phyloP scores from a whole-genome alignment of 2,888 invertebrate species.

The Lasioglossum malachurum region DNA sequence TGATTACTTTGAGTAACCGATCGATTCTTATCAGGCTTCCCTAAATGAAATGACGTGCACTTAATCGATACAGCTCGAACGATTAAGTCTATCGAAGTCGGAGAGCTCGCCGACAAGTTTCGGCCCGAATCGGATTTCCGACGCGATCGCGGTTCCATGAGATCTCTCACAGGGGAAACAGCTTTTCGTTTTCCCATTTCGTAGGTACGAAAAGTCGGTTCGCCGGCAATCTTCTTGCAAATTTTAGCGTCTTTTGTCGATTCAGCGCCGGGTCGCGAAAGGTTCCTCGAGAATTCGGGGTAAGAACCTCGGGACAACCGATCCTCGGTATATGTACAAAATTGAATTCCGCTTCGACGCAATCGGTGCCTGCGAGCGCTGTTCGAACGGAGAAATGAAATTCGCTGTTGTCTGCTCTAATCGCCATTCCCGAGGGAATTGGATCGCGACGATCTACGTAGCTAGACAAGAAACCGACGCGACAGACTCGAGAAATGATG shows the following conservation, averaged over 20 bases:
- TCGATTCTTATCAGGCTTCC: background rate
- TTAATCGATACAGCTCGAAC: background rate
- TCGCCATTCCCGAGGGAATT: background rate
- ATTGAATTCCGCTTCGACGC: background rate
- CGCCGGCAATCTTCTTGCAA: conserved; percentile 13
- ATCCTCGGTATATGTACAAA: background rate
- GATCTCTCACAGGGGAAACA: background rate
- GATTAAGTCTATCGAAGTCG: background rate
- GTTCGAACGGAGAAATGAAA: background rate
- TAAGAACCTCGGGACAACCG: background rate
- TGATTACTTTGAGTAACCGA: background rate
- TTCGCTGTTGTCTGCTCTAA: background rate
- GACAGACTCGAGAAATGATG: background rate
- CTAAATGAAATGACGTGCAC: background rate
- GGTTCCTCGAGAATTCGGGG: background rate
- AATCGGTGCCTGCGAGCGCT: background rate
- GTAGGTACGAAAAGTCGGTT: background rate
- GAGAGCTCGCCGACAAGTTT: background rate
- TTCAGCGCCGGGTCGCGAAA: background rate
- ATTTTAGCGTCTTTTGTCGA: background rate
- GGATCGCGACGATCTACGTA: background rate
- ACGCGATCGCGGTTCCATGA: background rate
- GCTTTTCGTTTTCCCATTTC: conserved; percentile 3
- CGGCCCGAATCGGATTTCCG: background rate
- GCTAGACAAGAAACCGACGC: background rate